Base-by-base conservation (phyloP, 2,113 vertebrate species). In the Kobus ellipsiprymnus region DNA sequence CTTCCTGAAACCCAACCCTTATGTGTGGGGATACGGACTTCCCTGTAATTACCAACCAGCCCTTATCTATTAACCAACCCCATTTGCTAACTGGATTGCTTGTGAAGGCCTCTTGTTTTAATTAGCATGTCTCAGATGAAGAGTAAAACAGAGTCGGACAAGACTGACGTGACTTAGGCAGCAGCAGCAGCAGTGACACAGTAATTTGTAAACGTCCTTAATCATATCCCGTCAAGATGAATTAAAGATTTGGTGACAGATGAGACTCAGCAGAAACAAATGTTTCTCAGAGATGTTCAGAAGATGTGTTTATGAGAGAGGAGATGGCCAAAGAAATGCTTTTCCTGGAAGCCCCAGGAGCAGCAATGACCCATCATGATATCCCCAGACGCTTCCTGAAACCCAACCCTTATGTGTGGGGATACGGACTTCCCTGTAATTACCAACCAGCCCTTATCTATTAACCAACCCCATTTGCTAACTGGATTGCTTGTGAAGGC, bases 41-140 rank as follows among this genome's bases (percentile, higher is more conserved):
- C 88, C 50, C 96, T 97, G 96, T 97, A 99, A 98, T 99, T 97
- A 96, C 0, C 0, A 98, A 84, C 97, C 92, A 92, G 95, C 97
- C 91, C 97, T 98, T 98, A 98, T 98, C 98, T 98, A 98, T 98
- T 98, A 98, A 97, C 98, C 98, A 98, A 98, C 98, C 98, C 97
- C 94, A 97, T 98, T 98, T 98, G 93, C 97, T 98, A 93, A 97
- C 97, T 98, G 98, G 97, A 98, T 98, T 98, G 98, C 98, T 98
- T 97, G 91, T 98, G 98, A 98, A 98, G 98, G 95, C 98, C 99
- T 98, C 99, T 99, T 98, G 98, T 98, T 99, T 98, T 98, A 98
- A 98, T 99, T 99, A 99, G 98, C 82, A 17, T 98, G 97, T 98
- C 98, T 98, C 98, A 98, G 97, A 81, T 98, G 97, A 98, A 98